Conservation (phyloP, 2,888 invertebrate genomes). For the Mylabris sibirica region DNA sequence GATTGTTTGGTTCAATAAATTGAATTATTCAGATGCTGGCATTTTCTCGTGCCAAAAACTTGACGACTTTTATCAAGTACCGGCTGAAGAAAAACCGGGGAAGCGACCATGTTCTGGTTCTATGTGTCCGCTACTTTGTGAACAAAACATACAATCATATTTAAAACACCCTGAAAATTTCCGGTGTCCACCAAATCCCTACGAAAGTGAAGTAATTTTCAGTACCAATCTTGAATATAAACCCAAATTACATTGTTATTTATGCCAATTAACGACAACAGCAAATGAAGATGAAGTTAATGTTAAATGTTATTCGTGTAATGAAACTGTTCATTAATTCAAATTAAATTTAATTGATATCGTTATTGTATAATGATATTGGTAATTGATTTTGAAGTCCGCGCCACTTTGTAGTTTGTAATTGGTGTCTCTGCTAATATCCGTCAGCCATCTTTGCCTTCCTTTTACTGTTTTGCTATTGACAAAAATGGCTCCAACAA, state of each 20-base stretch:
- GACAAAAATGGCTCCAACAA: slow-evolving; percentile 83
- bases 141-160: background rate
- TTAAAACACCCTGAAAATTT: background rate
- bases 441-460: slow-evolving; percentile 40
- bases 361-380: background rate
- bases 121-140: background rate
- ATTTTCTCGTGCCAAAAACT: background rate
- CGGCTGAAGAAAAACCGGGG: background rate
- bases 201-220: background rate
- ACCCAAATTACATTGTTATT: background rate
- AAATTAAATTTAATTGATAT: background rate
- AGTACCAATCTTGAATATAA: background rate
- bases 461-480: slow-evolving; percentile 54
- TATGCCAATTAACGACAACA: background rate
- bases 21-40: background rate
- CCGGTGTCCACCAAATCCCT: background rate
- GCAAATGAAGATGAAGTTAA: background rate
- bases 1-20: too few relatives aligned
- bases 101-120: background rate
- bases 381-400: slow-evolving; percentile 16
- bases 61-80: background rate
- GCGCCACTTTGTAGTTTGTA: slow-evolving; percentile 13
- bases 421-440: slow-evolving; percentile 20
- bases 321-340: background rate
- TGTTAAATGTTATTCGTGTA: background rate